phyloP scores from a whole-genome alignment of 2,797 vertebrate species.

The Smutsia gigantea region DNA sequence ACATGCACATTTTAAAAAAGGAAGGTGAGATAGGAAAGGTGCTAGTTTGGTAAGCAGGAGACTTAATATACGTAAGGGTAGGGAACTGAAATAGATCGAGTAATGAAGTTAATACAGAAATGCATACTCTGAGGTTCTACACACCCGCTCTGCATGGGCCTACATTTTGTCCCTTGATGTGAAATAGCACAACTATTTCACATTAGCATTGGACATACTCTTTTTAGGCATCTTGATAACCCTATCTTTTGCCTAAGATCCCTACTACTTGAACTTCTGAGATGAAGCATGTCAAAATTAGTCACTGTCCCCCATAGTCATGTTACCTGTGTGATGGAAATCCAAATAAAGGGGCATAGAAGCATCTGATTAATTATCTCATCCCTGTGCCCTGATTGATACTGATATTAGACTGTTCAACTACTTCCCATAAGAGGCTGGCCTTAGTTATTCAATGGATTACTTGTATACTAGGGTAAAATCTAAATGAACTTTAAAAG shows the following conservation, averaged over 20 bases:
- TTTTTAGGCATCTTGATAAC: neutral
- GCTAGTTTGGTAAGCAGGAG: neutral
- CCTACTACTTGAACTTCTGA: neutral
- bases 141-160: fast-evolving
- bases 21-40: neutral
- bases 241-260: neutral
- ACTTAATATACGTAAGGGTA: neutral
- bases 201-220: neutral
- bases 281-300: neutral
- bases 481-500: neutral
- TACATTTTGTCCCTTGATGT: neutral
- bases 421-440: neutral
- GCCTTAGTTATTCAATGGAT: neutral
- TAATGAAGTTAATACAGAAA: neutral
- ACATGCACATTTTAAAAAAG: neutral
- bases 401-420: neutral
- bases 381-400: neutral
- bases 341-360: neutral
- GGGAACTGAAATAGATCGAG: neutral
- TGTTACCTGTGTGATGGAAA: neutral
- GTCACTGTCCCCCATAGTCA: neutral
- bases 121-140: no score
- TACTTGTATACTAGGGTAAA: neutral
- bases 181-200: neutral
- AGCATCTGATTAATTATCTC: neutral